Percentiles rank a stretch among this genome's conserved stretches.
phyloP scores from a whole-genome alignment of 2,797 vertebrate genomes.

The Hydrolagus colliei region DNA sequence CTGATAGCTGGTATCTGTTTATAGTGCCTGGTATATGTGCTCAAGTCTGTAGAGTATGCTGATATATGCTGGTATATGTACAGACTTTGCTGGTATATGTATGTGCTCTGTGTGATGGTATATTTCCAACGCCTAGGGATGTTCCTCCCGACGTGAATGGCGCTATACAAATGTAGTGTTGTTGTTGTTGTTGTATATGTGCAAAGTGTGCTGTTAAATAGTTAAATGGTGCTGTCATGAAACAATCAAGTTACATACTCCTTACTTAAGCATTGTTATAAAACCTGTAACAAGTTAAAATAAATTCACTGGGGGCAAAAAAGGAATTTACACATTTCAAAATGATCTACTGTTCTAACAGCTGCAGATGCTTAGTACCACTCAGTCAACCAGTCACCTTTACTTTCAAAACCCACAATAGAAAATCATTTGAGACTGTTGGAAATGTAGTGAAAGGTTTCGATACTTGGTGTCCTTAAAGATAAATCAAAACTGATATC shows the following conservation, averaged over 20 bases:
- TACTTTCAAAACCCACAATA: neutral
- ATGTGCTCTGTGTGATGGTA: no score
- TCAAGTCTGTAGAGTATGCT: no score
- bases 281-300: neutral
- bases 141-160: no score
- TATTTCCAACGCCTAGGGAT: no score
- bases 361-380: constrained; percentile 17
- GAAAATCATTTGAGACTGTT: neutral
- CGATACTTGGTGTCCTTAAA: neutral
- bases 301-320: neutral
- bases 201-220: no score
- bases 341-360: constrained; percentile 14
- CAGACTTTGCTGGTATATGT: no score
- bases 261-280: neutral
- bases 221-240: neutral
- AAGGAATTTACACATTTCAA: neutral
- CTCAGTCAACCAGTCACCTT: neutral
- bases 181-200: no score
- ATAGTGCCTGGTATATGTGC: no score
- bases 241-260: neutral
- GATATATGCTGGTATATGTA: no score
- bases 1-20: no score
- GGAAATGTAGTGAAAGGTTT: neutral
- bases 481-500: neutral
- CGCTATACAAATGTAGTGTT: no score